Base-by-base conservation (phyloP, 2,797 vertebrate species). In the Xenops minutus region DNA sequence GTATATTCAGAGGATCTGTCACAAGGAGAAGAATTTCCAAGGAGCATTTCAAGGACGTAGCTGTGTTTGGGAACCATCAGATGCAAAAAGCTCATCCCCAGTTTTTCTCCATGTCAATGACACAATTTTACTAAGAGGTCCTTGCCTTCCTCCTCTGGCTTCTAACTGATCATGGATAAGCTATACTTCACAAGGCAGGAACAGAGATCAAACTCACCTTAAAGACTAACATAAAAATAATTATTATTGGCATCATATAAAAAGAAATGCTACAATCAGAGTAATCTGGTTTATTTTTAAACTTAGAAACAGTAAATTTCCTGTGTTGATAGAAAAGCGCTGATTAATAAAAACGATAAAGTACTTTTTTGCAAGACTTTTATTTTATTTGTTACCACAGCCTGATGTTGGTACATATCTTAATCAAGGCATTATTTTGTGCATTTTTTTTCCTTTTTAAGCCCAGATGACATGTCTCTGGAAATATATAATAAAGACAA, bases 191-290 rank as follows among this genome's bases (percentile, higher is more conserved):
- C 23, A 67, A 71, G n/a, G 34, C 43, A 86, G 55, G 55, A 95
- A 76, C 21, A 73, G 30, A 49, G 67, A 88, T 59, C 43, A 93
- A 93, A 89, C 15, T 80, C 43, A 89, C 52, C 52, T 66, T 66
- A 82, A 92, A 69, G 16, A 49, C 55, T 51, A 55, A 67, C 51
- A 66, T 82, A 32, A 78, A 92, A 75, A 46, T 32, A 85, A 41
- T 69, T 87, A 54, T 77, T 88, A 75, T n/a, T 82, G 92, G 81
- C 75, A 73, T 59, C 63, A 95, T 72, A 76, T 93, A 54, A 77
- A 66, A 77, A 76, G 48, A 91, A 89, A 77, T 7, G 2, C 15
- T 74, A 58, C 12, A 88, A 62, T 43, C 62, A 68, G 54, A 61
- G n/a, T 54, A 68, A 68, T 54, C 49, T 54, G 61, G 43, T 93